Conservation (phyloP, 1,140 invertebrate species). For the Scaptomyza hsui region DNA sequence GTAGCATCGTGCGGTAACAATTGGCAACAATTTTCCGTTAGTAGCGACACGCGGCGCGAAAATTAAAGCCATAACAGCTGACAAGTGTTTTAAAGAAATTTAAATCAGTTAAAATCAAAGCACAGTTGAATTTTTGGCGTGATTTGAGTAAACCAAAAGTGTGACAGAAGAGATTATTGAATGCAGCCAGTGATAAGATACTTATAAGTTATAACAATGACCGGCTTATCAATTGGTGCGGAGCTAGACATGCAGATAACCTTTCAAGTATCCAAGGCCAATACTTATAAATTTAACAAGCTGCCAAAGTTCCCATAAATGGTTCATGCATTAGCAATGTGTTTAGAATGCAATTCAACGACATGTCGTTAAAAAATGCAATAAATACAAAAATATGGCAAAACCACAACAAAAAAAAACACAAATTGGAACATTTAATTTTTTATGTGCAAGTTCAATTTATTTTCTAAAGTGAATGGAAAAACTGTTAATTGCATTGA, state of each 20-base stretch:
- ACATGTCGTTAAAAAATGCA: background rate
- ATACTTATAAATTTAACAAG: slow-evolving; percentile 1
- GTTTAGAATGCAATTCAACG: slow-evolving; percentile 2
- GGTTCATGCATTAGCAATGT: slow-evolving; percentile 33
- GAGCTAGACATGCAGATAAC: slow-evolving; percentile 22
- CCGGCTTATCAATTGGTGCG: slow-evolving; percentile 31
- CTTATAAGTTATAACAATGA: background rate
- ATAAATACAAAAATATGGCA: background rate
- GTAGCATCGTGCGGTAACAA: slow-evolving; percentile 45
- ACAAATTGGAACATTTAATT: background rate
- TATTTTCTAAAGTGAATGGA: background rate
- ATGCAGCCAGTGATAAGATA: slow-evolving; percentile 54
- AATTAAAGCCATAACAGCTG: slow-evolving; percentile 31
- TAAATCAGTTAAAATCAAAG: background rate
- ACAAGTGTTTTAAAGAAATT: slow-evolving; percentile 29
- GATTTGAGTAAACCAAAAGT: background rate
- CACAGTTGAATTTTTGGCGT: no score
- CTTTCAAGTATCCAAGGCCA: slow-evolving; percentile 7
- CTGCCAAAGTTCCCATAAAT: slow-evolving; percentile 46
- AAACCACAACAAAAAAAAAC: no score
- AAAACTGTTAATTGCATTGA: background rate
- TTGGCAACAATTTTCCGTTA: background rate
- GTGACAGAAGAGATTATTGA: background rate
- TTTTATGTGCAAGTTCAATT: no score
- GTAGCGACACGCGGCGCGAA: slow-evolving; percentile 5